phyloP scores from a whole-genome alignment of 2,888 invertebrate genomes.

The Phyllotreta striolata region DNA sequence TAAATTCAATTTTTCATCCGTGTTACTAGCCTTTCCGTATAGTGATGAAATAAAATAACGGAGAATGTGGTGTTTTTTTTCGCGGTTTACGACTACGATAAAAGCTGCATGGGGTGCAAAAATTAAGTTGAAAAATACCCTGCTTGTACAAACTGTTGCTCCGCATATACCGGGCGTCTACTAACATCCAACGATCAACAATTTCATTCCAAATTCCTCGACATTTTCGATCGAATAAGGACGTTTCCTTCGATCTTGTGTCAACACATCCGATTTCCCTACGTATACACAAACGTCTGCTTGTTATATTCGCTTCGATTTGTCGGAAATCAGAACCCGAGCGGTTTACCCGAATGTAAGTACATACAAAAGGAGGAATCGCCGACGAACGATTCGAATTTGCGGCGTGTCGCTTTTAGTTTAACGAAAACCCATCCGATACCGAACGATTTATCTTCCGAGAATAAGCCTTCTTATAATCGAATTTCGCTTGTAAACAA shows the following conservation, averaged over 20 bases:
- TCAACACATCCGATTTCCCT: constrained; percentile 13
- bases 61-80: constrained; percentile 8
- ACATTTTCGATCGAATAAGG: not conserved
- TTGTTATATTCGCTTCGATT: constrained; percentile 18
- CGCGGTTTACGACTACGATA: constrained; percentile 1
- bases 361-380: constrained; percentile 13
- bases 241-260: constrained; percentile 3
- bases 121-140: not conserved
- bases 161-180: not conserved
- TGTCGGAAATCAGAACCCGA: not conserved
- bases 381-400: constrained; percentile 2
- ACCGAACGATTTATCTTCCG: no score
- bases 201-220: not conserved
- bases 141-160: not conserved
- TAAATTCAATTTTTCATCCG: constrained; percentile 27
- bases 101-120: constrained; percentile 2
- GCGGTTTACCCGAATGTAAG: constrained; percentile 12
- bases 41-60: constrained; percentile 14
- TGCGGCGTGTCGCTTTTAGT: not conserved
- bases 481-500: no score
- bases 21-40: constrained; percentile 3
- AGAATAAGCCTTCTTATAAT: no score
- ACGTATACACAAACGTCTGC: constrained; percentile 5
- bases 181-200: constrained; percentile 1
- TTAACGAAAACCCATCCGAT: no score